Evolutionary conservation across 2,888 invertebrate species (phyloP), one percentile per base, ranked within the genome.

Genomic region (Ethmia dodecea): DNA sequence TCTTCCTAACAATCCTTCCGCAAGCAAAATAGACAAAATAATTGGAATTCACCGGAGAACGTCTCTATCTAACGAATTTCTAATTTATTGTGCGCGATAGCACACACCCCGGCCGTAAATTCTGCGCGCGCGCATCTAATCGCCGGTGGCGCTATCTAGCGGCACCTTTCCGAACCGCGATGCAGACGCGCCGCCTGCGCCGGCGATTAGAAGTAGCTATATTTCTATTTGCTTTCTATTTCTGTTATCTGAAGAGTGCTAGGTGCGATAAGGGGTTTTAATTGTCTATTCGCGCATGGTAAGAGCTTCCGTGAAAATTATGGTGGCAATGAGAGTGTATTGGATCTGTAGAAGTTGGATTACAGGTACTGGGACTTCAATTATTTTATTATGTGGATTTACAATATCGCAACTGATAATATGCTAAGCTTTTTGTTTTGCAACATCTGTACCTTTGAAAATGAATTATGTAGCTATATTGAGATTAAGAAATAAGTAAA

Each of bases 61-160:
- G 73, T 74, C 80, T 83, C 69, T 84, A 84, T 86, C 84, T 84
- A 81, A 79, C 80, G 74, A 83, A 84, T 81, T 81, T 81, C 81
- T 80, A 86, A 86, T 86, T 83, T 84, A 86, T 77, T 61, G 76
- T 66, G 61, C 56, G 66, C 71, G 81, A 83, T 83, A 80, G 61
- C 15, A 13, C 62, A 55, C 65, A 56, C 58, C 60, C 58, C 60
- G 63, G 76, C 74, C 63, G 76, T 81, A 83, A 83, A 83, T 83
- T 68, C 60, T 71, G 69, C 70, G 72, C 60, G 53, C 31, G 52
- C 71, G 68, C 78, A 83, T 84, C 83, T 83, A 76, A 83, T 84
- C 84, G 60, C 44, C 55, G 45, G 57, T 55, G 60, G 72, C 72
- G 74, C 63, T 79, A 83, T 83, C 83, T 76, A 55, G 79, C 84